A percentile compares a stretch with the other conserved stretches of the same genome.
Evolutionary conservation across 2,113 vertebrate genomes (phyloP).

Genomic region (Rhineura floridana): DNA sequence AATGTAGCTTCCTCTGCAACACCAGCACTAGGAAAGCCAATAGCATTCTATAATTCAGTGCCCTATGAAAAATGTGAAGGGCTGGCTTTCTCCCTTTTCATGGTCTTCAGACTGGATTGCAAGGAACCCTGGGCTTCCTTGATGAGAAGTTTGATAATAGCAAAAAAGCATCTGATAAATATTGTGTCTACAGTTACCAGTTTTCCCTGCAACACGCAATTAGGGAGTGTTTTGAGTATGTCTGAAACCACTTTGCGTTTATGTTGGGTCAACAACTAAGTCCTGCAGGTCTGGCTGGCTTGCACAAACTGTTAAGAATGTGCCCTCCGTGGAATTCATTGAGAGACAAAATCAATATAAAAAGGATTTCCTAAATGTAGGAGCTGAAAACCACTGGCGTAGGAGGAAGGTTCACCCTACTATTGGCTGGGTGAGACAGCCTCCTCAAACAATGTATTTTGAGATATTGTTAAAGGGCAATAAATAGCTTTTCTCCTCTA

Average conservation of each 20-base stretch:
- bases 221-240: neutral
- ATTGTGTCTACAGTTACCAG: neutral
- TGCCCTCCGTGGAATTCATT: neutral
- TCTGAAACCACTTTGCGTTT: neutral
- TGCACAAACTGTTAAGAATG: neutral
- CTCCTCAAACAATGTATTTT: neutral
- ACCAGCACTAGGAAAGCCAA: neutral
- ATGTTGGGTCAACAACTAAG: neutral
- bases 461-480: neutral
- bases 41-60: neutral
- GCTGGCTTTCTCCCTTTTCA: neutral
- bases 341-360: neutral
- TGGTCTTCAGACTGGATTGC: neutral
- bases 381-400: neutral
- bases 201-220: neutral
- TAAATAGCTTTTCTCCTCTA: too few relatives aligned
- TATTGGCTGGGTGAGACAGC: too few relatives aligned
- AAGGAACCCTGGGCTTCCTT: neutral
- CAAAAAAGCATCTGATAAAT: neutral
- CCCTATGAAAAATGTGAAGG: neutral
- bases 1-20: neutral
- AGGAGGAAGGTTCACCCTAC: too few relatives aligned
- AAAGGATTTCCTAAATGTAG: neutral
- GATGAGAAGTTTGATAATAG: neutral
- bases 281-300: neutral